A percentile compares a stretch with the other conserved stretches of the same genome.
These are phyloP conservation scores for Globicephala melas DNA, from an alignment of 2,113 vertebrate species.

Conservation along the genomic window DNA sequence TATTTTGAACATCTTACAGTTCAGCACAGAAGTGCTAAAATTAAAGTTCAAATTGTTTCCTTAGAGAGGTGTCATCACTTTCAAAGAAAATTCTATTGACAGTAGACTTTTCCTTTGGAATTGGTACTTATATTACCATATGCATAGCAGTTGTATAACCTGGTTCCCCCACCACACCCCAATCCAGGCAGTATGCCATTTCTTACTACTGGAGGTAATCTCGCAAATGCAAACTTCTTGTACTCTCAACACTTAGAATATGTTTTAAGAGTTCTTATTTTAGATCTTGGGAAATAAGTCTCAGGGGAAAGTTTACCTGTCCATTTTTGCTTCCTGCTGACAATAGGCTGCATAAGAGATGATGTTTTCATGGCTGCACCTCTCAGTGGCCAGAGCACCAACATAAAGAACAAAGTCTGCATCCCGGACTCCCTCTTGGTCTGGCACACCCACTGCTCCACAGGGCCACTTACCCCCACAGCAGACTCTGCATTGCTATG, in stretches of 20 bases:
- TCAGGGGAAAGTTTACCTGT: conserved; percentile 85
- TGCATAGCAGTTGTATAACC: not conserved
- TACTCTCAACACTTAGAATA: not conserved
- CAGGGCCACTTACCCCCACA: conserved; percentile 87
- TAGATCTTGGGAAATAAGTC: not conserved
- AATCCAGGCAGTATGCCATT: not conserved
- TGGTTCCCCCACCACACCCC: not conserved
- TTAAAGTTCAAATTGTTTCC: conserved; percentile 30
- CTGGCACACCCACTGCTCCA: conserved; percentile 83
- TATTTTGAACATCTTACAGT: conserved; percentile 16
- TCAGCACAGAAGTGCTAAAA: not conserved
- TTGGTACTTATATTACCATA: not conserved
- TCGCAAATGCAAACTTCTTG: not conserved
- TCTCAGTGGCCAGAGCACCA: conserved; percentile 93
- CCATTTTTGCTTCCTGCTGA: conserved; percentile 95
- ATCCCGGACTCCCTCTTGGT: conserved; percentile 90
- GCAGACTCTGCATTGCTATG: conserved; percentile 94
- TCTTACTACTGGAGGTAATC: not conserved
- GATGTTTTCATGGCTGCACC: conserved; percentile 96
- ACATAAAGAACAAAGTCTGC: conserved; percentile 96
- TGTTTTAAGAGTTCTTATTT: not conserved
- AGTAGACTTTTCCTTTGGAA: not conserved
- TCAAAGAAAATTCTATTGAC: conserved; percentile 40
- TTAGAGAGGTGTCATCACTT: not conserved
- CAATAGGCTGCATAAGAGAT: conserved; percentile 98